A percentile compares a stretch with the other conserved stretches of the same genome.
These are phyloP conservation scores for Carabus problematicus DNA, from an alignment of 2,888 invertebrate species.

Conservation along the genomic window DNA sequence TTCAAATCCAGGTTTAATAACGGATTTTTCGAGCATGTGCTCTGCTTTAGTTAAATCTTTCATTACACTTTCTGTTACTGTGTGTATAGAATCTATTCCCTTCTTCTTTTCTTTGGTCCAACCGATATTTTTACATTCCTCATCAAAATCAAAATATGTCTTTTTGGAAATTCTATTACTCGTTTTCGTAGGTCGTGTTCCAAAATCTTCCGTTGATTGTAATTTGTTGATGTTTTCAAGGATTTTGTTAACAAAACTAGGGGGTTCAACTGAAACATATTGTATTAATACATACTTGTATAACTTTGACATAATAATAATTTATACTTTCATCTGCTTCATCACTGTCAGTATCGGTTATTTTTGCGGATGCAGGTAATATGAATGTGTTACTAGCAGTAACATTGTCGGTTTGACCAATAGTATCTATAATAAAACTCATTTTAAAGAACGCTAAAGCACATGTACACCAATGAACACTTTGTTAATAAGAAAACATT, in stretches of 20 bases:
- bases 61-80: slow-evolving; percentile 60
- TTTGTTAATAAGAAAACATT: not conserved
- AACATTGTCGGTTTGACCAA: slow-evolving; percentile 61
- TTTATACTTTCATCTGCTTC: slow-evolving; percentile 18
- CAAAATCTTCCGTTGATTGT: slow-evolving; percentile 46
- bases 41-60: slow-evolving; percentile 61
- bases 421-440: slow-evolving; percentile 68
- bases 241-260: slow-evolving; percentile 31
- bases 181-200: slow-evolving; percentile 39
- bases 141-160: slow-evolving; percentile 9
- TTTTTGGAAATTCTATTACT: slow-evolving; percentile 15
- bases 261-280: slow-evolving; percentile 22
- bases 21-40: slow-evolving; percentile 69
- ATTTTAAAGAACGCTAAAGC: slow-evolving; percentile 51
- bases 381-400: slow-evolving; percentile 55
- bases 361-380: slow-evolving; percentile 36
- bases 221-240: slow-evolving; percentile 44
- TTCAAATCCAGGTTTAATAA: slow-evolving; percentile 71
- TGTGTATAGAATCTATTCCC: slow-evolving; percentile 58
- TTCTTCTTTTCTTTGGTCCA: slow-evolving; percentile 44
- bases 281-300: not conserved
- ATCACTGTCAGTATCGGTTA: slow-evolving; percentile 17
- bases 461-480: not conserved
- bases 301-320: not conserved
- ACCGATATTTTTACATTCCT: slow-evolving; percentile 48